Evolutionary conservation across 1,140 invertebrate genomes (phyloP).

Genomic region (Anastatus disparis): DNA sequence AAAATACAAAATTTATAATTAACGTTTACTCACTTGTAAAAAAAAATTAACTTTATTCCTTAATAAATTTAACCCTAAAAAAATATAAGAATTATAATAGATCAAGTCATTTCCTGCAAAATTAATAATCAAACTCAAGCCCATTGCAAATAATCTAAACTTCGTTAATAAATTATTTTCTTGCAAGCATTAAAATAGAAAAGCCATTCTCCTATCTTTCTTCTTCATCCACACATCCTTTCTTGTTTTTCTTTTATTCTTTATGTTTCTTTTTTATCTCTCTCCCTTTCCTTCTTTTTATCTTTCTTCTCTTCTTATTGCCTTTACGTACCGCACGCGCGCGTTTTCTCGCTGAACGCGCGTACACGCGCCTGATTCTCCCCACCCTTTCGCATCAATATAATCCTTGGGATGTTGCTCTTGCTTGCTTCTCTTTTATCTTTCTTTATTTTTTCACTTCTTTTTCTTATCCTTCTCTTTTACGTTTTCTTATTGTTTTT

Average conservation of each 20-base stretch:
- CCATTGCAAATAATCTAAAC: background rate
- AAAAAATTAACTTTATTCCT: no score
- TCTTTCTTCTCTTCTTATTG: slow-evolving; percentile 1
- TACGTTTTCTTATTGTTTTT: background rate
- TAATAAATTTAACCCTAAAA: no score
- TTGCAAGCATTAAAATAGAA: slow-evolving; percentile 20
- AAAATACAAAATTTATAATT: no score
- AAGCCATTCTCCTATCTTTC: background rate
- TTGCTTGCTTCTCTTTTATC: background rate
- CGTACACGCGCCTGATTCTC: slow-evolving; percentile 18
- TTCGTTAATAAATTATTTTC: slow-evolving; percentile 30
- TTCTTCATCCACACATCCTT: background rate
- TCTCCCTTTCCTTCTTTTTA: background rate
- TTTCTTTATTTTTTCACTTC: background rate
- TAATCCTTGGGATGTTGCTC: background rate
- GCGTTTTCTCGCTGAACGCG: slow-evolving; percentile 28
- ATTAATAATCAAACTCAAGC: slow-evolving; percentile 6
- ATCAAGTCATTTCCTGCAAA: background rate
- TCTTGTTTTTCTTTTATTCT: background rate
- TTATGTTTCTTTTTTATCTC: background rate
- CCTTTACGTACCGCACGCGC: background rate
- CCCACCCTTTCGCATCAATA: background rate
- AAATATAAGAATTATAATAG: no score
- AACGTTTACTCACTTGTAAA: no score
- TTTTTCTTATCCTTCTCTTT: background rate